A percentile compares a stretch with the other conserved stretches of the same genome.
phyloP scores from a whole-genome alignment of 2,797 vertebrate species.

The Mormyrops boulengeri region DNA sequence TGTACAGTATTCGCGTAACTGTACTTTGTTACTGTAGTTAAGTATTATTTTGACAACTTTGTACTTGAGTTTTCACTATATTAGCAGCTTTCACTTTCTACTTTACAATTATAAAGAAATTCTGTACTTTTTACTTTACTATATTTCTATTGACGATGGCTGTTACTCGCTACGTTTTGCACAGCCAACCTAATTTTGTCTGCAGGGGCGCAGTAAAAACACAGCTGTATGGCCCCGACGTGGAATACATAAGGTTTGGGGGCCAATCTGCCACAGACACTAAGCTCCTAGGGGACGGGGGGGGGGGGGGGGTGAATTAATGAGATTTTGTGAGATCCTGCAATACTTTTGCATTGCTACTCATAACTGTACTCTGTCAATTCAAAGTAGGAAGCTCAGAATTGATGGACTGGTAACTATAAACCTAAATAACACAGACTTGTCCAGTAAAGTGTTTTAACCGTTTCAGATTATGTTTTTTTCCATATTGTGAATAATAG shows the following conservation, averaged over 20 bases:
- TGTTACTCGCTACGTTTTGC: background rate
- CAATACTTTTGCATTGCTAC: background rate
- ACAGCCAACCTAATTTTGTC: background rate
- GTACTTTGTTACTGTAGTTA: background rate
- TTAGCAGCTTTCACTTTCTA: background rate
- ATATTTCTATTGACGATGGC: background rate
- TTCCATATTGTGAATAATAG: background rate
- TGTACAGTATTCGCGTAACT: background rate
- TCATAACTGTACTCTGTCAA: background rate
- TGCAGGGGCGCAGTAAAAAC: background rate
- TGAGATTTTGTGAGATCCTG: background rate
- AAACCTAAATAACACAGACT: background rate
- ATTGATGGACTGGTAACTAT: background rate
- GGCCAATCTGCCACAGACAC: background rate
- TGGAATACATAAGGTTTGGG: background rate
- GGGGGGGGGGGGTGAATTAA: background rate
- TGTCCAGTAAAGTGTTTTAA: background rate
- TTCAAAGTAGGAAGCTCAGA: background rate
- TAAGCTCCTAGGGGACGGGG: background rate
- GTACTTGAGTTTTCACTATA: background rate
- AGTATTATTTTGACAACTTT: background rate
- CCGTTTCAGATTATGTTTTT: background rate
- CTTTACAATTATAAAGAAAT: background rate
- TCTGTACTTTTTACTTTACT: background rate
- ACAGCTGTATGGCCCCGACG: background rate